Conservation (phyloP, 2,797 vertebrate genomes). For the Gambusia yucatana region DNA sequence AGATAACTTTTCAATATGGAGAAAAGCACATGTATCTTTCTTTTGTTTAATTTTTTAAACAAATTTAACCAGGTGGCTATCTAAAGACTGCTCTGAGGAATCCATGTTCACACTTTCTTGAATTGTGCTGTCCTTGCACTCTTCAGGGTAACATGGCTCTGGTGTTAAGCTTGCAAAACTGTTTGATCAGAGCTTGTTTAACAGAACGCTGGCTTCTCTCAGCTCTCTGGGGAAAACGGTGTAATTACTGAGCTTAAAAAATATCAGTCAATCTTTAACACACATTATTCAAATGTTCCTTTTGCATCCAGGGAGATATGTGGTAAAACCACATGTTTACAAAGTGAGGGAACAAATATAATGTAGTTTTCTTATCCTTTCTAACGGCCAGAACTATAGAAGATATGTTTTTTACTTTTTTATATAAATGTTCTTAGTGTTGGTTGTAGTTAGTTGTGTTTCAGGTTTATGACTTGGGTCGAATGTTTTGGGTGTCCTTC, state of each 20-base stretch:
- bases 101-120: constrained; percentile 10
- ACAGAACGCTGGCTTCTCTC: constrained; percentile 38
- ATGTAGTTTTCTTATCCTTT: not conserved
- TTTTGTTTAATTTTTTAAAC: constrained; percentile 7
- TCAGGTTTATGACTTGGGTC: not conserved
- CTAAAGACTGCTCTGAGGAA: constrained; percentile 7
- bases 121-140: constrained; percentile 43
- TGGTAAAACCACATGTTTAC: not conserved
- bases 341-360: not conserved
- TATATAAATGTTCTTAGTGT: not conserved
- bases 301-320: not conserved
- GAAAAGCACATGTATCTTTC: constrained; percentile 7
- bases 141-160: constrained; percentile 15
- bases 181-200: constrained; percentile 37
- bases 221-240: constrained; percentile 43
- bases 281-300: constrained; percentile 19
- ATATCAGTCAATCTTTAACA: constrained; percentile 51
- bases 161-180: constrained; percentile 24
- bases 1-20: not conserved
- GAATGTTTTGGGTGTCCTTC: not conserved
- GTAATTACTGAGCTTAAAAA: constrained; percentile 53
- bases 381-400: not conserved
- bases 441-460: not conserved
- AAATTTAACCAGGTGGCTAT: not conserved
- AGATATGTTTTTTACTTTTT: not conserved